Evolutionary conservation across 2,888 invertebrate genomes (phyloP).

Genomic region (Apomyelois bistriatella): DNA sequence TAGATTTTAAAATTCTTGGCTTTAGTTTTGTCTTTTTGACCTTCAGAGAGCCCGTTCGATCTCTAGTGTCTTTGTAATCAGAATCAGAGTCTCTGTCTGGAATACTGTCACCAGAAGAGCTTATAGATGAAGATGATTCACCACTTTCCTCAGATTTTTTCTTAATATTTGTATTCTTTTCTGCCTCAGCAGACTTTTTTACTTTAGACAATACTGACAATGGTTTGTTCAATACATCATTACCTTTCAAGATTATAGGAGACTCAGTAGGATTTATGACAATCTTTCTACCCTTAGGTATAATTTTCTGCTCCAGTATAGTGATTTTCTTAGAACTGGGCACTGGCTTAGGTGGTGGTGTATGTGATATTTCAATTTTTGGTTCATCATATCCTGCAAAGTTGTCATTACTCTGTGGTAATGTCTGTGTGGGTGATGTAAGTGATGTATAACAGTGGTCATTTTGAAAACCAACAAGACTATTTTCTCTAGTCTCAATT

Average conservation of each 20-base stretch:
- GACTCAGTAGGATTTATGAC: slow-evolving; percentile 55
- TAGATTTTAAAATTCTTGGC: slow-evolving; percentile 60
- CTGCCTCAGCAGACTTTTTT: slow-evolving; percentile 44
- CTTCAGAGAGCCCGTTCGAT: slow-evolving; percentile 48
- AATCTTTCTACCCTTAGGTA: slow-evolving; percentile 74
- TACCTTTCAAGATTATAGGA: slow-evolving; percentile 58
- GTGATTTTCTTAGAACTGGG: slow-evolving; percentile 71
- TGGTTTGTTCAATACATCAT: slow-evolving; percentile 61
- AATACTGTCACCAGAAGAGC: slow-evolving; percentile 76
- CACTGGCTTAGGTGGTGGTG: slow-evolving; percentile 64
- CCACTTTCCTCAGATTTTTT: slow-evolving; percentile 70
- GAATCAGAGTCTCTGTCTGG: slow-evolving; percentile 83
- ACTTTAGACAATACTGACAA: slow-evolving; percentile 49
- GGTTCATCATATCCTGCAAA: slow-evolving; percentile 61
- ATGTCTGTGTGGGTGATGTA: slow-evolving; percentile 81
- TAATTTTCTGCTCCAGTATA: slow-evolving; percentile 70
- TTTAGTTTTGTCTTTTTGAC: slow-evolving; percentile 56
- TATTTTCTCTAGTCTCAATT: slow-evolving; percentile 73
- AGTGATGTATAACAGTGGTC: slow-evolving; percentile 91
- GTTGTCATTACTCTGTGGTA: slow-evolving; percentile 53
- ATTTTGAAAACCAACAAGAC: slow-evolving; percentile 83
- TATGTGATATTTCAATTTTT: slow-evolving; percentile 66
- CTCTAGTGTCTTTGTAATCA: slow-evolving; percentile 76
- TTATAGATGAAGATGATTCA: slow-evolving; percentile 65
- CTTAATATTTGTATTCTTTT: slow-evolving; percentile 44